Percentiles rank a stretch among this genome's conserved stretches.
These are phyloP conservation scores for Holacanthus passer DNA, from an alignment of 2,113 vertebrate species.

Conservation along the genomic window DNA sequence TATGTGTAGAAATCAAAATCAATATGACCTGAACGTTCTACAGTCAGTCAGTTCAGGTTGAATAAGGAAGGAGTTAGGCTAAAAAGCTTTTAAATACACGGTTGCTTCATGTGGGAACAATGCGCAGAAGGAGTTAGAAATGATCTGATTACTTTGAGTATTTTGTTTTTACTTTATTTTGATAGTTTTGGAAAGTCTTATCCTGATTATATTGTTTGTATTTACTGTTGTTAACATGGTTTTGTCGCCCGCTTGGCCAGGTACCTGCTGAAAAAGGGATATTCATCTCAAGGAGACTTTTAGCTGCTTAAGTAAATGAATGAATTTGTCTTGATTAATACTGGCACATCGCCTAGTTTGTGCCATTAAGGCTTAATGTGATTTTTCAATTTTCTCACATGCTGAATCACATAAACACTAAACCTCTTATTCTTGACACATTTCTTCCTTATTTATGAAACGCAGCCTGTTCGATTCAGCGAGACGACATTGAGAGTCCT, in stretches of 20 bases:
- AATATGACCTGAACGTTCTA: no score
- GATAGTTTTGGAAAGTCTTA: neutral
- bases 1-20: no score
- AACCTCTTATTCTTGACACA: neutral
- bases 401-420: neutral
- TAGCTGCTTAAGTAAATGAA: neutral
- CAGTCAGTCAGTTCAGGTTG: no score
- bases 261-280: neutral
- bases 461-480: neutral
- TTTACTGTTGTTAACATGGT: neutral
- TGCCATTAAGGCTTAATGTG: neutral
- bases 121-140: no score
- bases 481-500: neutral
- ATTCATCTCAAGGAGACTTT: neutral
- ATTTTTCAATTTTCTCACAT: conserved; percentile 2
- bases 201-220: neutral
- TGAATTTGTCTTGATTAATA: neutral
- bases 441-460: neutral
- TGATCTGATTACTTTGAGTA: no score
- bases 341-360: neutral
- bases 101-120: no score
- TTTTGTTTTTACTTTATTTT: neutral
- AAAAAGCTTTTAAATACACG: no score
- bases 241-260: neutral
- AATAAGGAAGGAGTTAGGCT: no score